These are phyloP conservation scores for Lepidocyrtinus sp. DNA, from an alignment of 2,888 invertebrate genomes.

Conservation along the genomic window DNA sequence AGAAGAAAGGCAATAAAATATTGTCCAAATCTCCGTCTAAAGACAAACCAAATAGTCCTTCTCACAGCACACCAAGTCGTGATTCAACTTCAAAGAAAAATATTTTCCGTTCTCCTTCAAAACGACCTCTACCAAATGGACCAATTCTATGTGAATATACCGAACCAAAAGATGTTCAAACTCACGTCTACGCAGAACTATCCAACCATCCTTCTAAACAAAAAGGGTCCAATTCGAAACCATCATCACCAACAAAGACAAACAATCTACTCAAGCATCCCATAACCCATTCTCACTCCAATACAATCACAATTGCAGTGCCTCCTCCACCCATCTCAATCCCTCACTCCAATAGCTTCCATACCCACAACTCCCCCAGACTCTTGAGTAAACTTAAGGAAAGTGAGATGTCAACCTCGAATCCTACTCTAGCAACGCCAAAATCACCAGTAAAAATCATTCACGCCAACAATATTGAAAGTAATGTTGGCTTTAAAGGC, in stretches of 20 bases:
- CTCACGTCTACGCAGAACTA: constrained; percentile 69
- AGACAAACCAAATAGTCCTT: constrained; percentile 34
- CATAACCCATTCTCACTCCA: constrained; percentile 23
- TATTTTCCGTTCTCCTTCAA: constrained; percentile 4
- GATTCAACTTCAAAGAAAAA: constrained; percentile 25
- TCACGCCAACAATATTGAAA: constrained; percentile 30
- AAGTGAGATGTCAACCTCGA: constrained; percentile 42
- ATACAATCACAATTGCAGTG: constrained; percentile 57
- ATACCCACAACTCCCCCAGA: constrained; percentile 55
- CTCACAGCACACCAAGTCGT: constrained; percentile 12
- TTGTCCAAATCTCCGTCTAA: constrained; percentile 29
- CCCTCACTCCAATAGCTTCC: constrained; percentile 52
- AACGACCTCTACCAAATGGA: constrained; percentile 32
- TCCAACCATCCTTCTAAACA: constrained; percentile 33
- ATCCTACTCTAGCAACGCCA: constrained; percentile 40
- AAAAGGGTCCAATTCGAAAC: constrained; percentile 14
- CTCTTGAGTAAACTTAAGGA: constrained; percentile 42
- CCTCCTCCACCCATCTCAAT: constrained; percentile 53
- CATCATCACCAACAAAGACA: constrained; percentile 32
- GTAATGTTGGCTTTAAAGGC: neutral
- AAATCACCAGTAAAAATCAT: constrained; percentile 49
- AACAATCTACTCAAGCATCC: constrained; percentile 19
- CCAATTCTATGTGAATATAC: constrained; percentile 69
- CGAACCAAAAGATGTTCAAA: constrained; percentile 70
- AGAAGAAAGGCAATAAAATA: constrained; percentile 33